Evolutionary conservation across 1,140 invertebrate species (phyloP).

Genomic region (Prorops nasuta): DNA sequence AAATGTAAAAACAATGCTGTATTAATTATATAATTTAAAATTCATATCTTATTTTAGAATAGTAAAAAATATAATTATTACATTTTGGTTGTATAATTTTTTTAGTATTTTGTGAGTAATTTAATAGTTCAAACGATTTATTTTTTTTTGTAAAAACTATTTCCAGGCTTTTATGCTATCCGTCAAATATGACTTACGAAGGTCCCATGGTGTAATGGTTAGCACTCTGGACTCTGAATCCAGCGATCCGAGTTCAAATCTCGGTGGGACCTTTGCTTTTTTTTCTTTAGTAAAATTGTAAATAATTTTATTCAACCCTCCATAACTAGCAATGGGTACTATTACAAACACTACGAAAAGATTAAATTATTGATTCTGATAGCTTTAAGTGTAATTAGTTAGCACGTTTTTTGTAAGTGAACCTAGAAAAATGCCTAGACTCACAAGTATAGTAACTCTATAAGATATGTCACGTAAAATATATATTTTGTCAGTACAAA

Average conservation of each 20-base stretch:
- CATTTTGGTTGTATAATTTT: background rate
- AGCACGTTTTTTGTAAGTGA: too few species aligned
- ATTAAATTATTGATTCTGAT: too few species aligned
- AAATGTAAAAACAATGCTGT: background rate
- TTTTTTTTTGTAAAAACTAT: background rate
- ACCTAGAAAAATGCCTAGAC: too few species aligned
- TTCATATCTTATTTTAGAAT: background rate
- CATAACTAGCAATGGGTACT: too few species aligned
- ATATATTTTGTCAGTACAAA: too few species aligned
- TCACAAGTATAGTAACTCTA: too few species aligned
- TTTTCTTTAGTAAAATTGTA: too few species aligned
- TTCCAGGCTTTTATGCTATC: slow-evolving; percentile 11
- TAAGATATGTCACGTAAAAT: too few species aligned
- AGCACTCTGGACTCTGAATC: slow-evolving; percentile 68
- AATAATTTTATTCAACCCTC: too few species aligned
- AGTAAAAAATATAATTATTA: background rate
- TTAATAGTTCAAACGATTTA: slow-evolving; percentile 2
- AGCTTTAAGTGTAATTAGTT: too few species aligned
- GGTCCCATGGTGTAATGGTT: slow-evolving; percentile 26
- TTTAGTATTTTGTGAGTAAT: slow-evolving; percentile 1
- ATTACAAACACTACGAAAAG: too few species aligned
- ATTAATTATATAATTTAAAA: background rate
- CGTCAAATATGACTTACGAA: slow-evolving; percentile 5
- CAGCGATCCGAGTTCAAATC: slow-evolving; percentile 67
- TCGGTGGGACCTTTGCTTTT: slow-evolving; percentile 50